phyloP scores from a whole-genome alignment of 2,888 invertebrate genomes.

The Pantelozetes paolii region DNA sequence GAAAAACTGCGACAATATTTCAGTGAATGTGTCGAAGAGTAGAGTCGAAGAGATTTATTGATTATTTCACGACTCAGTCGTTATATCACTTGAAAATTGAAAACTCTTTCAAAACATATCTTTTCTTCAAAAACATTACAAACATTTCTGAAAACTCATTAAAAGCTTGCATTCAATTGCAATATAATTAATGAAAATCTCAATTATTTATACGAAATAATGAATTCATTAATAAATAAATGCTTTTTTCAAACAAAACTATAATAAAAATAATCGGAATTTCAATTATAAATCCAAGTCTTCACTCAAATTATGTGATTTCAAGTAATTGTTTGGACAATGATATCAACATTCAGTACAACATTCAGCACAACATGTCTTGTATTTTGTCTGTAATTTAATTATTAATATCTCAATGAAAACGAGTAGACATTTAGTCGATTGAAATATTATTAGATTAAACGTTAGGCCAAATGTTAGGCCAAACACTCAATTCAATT shows the following conservation, averaged over 20 bases:
- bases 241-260: no score
- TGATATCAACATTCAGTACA: no score
- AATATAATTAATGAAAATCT: background rate
- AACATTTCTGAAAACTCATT: conserved; percentile 6
- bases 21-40: conserved; percentile 9
- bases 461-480: background rate
- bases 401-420: conserved; percentile 14
- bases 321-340: no score
- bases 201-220: background rate
- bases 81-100: background rate
- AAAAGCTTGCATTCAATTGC: background rate
- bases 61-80: conserved; percentile 1
- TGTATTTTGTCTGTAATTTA: background rate
- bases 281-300: background rate
- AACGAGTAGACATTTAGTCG: conserved; percentile 20
- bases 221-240: background rate
- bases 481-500: conserved; percentile 10
- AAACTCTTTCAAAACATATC: background rate
- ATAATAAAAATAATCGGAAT: background rate
- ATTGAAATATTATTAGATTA: conserved; percentile 34
- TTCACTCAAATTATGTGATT: no score
- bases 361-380: background rate
- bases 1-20: conserved; percentile 27
- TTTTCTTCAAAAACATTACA: background rate
- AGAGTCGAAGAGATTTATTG: background rate